A percentile compares a stretch with the other conserved stretches of the same genome.
phyloP scores from a whole-genome alignment of 2,113 vertebrate species.

The Orycteropus afer region DNA sequence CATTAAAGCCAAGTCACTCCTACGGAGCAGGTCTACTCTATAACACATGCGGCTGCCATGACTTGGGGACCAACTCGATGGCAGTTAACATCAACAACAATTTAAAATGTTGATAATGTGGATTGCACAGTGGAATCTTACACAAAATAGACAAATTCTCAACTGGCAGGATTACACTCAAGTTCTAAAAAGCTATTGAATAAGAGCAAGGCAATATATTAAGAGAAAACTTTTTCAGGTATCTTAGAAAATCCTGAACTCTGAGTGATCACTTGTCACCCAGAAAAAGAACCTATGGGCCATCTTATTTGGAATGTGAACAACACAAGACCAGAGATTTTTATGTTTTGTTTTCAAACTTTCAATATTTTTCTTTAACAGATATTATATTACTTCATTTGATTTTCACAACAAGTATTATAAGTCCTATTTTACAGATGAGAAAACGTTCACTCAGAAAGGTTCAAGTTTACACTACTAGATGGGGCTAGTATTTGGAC shows the following conservation, averaged over 20 bases:
- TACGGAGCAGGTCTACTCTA: neutral
- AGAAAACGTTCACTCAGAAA: neutral
- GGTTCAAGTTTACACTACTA: neutral
- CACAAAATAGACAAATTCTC: neutral
- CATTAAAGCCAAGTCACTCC: neutral
- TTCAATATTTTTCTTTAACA: constrained; percentile 34
- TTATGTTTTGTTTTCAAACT: neutral
- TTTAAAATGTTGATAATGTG: neutral
- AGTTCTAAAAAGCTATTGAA: neutral
- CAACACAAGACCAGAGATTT: neutral
- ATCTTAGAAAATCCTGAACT: neutral
- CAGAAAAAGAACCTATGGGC: neutral
- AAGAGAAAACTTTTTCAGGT: neutral
- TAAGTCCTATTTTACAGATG: neutral
- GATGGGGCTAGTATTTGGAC: neutral
- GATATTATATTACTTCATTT: neutral
- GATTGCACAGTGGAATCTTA: neutral
- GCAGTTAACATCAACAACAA: neutral
- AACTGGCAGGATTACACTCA: neutral
- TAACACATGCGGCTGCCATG: neutral
- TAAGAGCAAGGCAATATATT: neutral
- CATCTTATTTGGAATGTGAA: neutral
- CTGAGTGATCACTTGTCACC: neutral
- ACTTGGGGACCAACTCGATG: neutral
- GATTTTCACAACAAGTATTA: neutral